phyloP scores from a whole-genome alignment of 1,140 invertebrate species.

The Dufourea novaeangliae region DNA sequence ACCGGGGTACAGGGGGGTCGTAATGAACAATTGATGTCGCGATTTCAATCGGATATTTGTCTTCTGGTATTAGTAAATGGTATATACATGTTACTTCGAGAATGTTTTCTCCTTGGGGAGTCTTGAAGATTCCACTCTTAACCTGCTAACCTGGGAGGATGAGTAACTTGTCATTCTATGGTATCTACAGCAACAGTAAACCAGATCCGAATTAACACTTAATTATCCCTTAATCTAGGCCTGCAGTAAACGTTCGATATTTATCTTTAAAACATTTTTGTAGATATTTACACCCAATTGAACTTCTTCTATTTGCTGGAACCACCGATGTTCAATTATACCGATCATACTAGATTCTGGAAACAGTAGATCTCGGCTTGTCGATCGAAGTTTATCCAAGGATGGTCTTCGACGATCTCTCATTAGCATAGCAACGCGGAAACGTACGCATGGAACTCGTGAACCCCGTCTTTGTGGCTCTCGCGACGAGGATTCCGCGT shows the following conservation, averaged over 20 bases:
- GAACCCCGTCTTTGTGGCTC: constrained; percentile 34
- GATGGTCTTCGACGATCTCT: constrained; percentile 64
- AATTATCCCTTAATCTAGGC: too few species aligned
- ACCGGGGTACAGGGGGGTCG: neutral
- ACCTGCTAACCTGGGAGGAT: neutral
- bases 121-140: neutral
- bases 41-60: constrained; percentile 46
- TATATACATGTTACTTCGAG: too few species aligned
- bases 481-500: neutral
- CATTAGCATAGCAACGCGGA: constrained; percentile 72
- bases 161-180: too few species aligned
- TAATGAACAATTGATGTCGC: constrained; percentile 51
- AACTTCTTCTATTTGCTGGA: too few species aligned
- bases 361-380: too few species aligned
- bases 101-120: constrained; percentile 22
- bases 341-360: neutral
- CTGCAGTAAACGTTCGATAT: too few species aligned
- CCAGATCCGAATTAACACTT: too few species aligned
- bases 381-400: constrained; percentile 46
- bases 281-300: too few species aligned
- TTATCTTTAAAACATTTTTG: too few species aligned
- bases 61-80: neutral
- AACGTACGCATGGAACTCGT: constrained; percentile 60
- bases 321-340: too few species aligned
- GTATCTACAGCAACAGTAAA: too few species aligned